Conservation (phyloP, 2,797 vertebrate species). For the Cossypha dichroa region DNA sequence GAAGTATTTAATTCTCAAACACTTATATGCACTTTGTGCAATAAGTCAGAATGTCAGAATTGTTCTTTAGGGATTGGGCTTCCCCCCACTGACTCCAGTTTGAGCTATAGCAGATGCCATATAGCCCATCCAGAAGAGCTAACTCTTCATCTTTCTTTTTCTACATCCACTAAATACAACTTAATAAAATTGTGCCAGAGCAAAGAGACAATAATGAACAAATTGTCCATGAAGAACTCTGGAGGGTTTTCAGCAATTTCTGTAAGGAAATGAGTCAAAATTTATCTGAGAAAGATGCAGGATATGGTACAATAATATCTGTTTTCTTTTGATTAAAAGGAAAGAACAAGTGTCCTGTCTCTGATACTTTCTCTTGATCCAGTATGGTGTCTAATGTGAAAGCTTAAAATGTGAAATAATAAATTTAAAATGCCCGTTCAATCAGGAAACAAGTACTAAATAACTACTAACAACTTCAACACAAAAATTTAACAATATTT, state of each 20-base stretch:
- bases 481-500: slow-evolving; percentile 3
- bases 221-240: not conserved
- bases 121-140: slow-evolving; percentile 3
- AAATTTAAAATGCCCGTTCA: not conserved
- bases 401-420: slow-evolving; percentile 30
- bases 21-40: not conserved
- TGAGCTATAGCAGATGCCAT: slow-evolving; percentile 25
- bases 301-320: not conserved
- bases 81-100: not conserved
- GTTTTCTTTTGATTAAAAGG: not conserved
- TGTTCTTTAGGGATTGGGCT: not conserved
- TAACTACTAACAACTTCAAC: slow-evolving; percentile 36
- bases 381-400: not conserved
- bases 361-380: not conserved
- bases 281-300: not conserved
- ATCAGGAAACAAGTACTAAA: not conserved
- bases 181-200: not conserved
- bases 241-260: slow-evolving; percentile 24
- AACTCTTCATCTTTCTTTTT: not conserved
- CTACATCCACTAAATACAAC: not conserved
- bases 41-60: not conserved
- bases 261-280: slow-evolving; percentile 39
- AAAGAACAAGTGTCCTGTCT: slow-evolving; percentile 9
- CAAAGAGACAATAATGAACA: slow-evolving; percentile 6
- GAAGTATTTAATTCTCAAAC: not conserved